Conservation (phyloP, 2,797 vertebrate genomes). For the Chelonia mydas region DNA sequence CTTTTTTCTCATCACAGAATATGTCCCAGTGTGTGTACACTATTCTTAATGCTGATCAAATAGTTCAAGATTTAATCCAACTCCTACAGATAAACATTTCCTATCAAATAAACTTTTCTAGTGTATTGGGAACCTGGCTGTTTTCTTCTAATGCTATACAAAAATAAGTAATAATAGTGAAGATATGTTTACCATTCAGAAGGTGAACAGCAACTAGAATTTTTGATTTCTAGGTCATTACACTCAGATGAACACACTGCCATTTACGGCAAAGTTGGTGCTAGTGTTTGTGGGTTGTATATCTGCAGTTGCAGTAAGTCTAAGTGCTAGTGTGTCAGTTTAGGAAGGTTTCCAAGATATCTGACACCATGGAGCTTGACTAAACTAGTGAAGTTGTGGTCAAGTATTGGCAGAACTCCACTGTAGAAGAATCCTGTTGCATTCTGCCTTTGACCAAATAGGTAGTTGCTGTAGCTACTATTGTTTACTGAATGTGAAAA, state of each 20-base stretch:
- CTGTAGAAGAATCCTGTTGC: neutral
- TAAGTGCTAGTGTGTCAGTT: slow-evolving; percentile 28
- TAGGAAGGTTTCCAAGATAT: slow-evolving; percentile 52
- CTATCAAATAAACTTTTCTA: neutral
- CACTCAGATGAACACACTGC: neutral
- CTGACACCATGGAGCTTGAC: slow-evolving; percentile 23
- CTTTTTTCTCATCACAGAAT: neutral
- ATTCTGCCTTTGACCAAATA: slow-evolving; percentile 45
- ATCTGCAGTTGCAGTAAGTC: slow-evolving; percentile 12
- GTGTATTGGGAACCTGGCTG: neutral
- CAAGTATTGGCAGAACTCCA: slow-evolving; percentile 55
- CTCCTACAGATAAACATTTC: neutral
- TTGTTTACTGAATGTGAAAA: slow-evolving; percentile 18
- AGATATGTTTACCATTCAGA: neutral
- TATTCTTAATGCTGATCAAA: neutral
- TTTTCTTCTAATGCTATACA: neutral
- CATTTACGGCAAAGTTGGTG: fast-evolving
- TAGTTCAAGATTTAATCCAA: neutral
- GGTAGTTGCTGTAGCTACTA: slow-evolving; percentile 9
- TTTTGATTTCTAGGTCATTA: neutral
- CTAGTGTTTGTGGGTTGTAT: neutral
- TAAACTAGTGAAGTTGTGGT: slow-evolving; percentile 51
- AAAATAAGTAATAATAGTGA: fast-evolving
- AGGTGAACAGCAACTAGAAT: neutral
- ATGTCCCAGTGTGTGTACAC: neutral